phyloP scores from a whole-genome alignment of 2,797 vertebrate species.

The Iguana delicatissima region DNA sequence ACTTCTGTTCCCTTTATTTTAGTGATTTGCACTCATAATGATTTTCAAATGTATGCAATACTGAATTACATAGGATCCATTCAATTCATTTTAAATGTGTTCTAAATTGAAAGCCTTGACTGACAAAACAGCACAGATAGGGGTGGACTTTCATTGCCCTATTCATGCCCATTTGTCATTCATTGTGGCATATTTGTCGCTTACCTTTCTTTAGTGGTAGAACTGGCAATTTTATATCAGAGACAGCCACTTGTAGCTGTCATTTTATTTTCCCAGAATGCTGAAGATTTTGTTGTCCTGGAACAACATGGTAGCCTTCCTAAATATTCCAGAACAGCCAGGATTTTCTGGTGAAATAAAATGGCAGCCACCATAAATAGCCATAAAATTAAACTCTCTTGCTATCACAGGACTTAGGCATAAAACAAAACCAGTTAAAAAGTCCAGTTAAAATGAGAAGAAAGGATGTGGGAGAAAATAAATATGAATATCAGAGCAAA shows the following conservation, averaged over 20 bases:
- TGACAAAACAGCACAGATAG: neutral
- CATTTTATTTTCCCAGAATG: neutral
- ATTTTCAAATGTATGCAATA: slow-evolving; percentile 8
- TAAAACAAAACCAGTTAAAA: neutral
- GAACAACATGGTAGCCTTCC: neutral
- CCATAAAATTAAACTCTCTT: neutral
- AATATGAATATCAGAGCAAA: neutral
- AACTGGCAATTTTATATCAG: neutral
- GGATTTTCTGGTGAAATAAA: neutral
- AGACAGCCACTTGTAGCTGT: neutral
- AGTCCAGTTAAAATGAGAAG: neutral
- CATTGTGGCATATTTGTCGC: neutral
- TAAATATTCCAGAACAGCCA: neutral
- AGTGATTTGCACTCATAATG: neutral
- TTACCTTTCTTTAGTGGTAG: neutral
- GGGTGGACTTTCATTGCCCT: neutral
- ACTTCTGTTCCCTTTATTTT: neutral
- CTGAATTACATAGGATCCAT: too few species aligned
- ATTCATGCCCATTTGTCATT: neutral
- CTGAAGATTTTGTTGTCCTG: neutral
- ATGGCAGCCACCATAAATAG: neutral
- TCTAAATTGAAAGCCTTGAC: neutral
- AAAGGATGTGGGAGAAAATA: neutral
- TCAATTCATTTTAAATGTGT: neutral
- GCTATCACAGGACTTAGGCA: neutral